Evolutionary conservation across 2,113 vertebrate species (phyloP).

Genomic region (Gymnobelideus leadbeateri): DNA sequence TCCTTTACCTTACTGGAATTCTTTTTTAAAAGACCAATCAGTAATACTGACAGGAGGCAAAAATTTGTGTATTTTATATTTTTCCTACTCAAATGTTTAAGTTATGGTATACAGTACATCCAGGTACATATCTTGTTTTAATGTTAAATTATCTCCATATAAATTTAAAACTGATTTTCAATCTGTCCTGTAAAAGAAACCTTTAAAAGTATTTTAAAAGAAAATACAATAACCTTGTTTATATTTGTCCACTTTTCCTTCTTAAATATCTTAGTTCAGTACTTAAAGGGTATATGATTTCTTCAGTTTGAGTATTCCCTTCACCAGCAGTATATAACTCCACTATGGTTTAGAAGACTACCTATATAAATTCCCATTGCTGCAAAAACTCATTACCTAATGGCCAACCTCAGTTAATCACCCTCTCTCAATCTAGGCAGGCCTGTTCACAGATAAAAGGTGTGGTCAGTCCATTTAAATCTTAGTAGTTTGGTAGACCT

Average conservation of each 20-base stretch:
- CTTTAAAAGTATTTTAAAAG: neutral
- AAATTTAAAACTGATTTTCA: constrained; percentile 23
- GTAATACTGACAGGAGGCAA: neutral
- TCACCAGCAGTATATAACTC: neutral
- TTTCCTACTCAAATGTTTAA: neutral
- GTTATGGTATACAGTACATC: neutral
- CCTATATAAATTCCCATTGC: neutral
- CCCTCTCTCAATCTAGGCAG: neutral
- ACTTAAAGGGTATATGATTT: neutral
- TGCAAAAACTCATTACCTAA: neutral
- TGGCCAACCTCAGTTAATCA: neutral
- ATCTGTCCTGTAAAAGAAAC: neutral
- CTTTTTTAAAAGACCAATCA: neutral
- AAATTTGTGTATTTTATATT: neutral
- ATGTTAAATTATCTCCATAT: neutral
- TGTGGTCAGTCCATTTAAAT: neutral
- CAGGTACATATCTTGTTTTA: neutral
- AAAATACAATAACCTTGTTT: neutral
- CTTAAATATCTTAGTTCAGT: neutral
- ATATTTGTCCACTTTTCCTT: neutral
- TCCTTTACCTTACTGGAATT: neutral
- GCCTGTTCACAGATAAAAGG: neutral
- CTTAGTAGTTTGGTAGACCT: neutral
- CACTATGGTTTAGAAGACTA: neutral
- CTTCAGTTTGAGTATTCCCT: neutral